phyloP scores from a whole-genome alignment of 2,113 vertebrate species.

The Ophthalmolycus amberensis region DNA sequence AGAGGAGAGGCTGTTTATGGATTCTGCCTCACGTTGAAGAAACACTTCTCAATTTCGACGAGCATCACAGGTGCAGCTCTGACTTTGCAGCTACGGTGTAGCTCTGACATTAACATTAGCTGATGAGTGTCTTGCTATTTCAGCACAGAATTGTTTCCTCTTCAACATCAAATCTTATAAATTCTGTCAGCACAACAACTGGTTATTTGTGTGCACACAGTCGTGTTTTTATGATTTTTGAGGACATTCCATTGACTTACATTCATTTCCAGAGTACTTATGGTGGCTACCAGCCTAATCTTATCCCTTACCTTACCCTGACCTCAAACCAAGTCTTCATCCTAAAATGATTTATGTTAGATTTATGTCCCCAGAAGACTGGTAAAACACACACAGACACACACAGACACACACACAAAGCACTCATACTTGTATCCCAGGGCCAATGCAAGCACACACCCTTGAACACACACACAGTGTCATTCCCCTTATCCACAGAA shows the following conservation, averaged over 20 bases:
- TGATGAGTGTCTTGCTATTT: slow-evolving; percentile 22
- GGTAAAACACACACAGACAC: slow-evolving; percentile 11
- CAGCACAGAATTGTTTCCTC: slow-evolving; percentile 2
- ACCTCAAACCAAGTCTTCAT: neutral
- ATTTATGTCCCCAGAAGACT: neutral
- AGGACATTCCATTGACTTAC: neutral
- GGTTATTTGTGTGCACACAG: neutral
- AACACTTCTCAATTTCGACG: slow-evolving; percentile 28
- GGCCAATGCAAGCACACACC: neutral
- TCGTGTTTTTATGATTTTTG: neutral
- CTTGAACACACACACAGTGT: slow-evolving; percentile 15
- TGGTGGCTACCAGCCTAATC: neutral
- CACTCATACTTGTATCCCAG: neutral
- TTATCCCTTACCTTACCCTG: neutral
- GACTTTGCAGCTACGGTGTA: slow-evolving; percentile 21
- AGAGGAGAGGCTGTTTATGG: slow-evolving; percentile 31
- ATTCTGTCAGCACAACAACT: neutral
- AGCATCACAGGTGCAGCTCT: slow-evolving; percentile 54
- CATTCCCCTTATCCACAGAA: slow-evolving; percentile 40
- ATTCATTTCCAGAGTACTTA: no score
- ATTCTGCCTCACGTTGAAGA: slow-evolving; percentile 40
- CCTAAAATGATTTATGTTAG: neutral
- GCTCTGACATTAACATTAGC: slow-evolving; percentile 34
- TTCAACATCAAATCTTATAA: neutral
- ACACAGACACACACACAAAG: neutral